Evolutionary conservation across 2,113 vertebrate genomes (phyloP).

Genomic region (Mirza zaza): DNA sequence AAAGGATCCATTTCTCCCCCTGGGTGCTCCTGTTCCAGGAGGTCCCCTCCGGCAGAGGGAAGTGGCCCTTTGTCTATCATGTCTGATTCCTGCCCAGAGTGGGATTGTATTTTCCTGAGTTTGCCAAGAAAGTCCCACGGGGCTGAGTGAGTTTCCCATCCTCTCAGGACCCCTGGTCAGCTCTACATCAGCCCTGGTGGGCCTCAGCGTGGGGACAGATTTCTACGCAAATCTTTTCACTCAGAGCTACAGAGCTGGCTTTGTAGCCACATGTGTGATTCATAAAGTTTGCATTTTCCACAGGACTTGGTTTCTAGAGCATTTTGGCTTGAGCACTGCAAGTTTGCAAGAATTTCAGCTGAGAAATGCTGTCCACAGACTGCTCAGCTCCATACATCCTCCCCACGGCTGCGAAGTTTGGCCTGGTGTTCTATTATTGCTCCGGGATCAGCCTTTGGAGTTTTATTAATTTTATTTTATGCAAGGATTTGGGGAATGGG

Average conservation of each 20-base stretch:
- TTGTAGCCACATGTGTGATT: conserved; percentile 72
- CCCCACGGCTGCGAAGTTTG: neutral
- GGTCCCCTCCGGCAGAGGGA: neutral
- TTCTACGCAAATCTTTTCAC: conserved; percentile 48
- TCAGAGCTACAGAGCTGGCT: conserved; percentile 19
- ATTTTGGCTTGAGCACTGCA: conserved; percentile 59
- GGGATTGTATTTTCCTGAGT: neutral
- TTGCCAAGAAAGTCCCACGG: conserved; percentile 21
- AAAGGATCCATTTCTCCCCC: neutral
- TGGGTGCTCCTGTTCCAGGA: neutral
- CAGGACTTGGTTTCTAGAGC: conserved; percentile 72
- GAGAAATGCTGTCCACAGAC: conserved; percentile 60
- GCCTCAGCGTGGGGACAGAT: conserved; percentile 47
- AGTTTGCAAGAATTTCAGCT: conserved; percentile 53
- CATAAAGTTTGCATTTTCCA: conserved; percentile 73
- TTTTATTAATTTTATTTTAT: conserved; percentile 75
- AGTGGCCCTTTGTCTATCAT: neutral
- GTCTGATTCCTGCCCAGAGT: neutral
- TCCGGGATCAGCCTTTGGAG: conserved; percentile 49
- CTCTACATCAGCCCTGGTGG: conserved; percentile 53
- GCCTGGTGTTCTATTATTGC: conserved; percentile 63
- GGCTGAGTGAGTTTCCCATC: neutral
- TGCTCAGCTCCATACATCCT: conserved; percentile 53
- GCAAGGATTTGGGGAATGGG: neutral
- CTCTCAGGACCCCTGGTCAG: neutral